Evolutionary conservation across 2,113 vertebrate species (phyloP).

Genomic region (Salvelinus sp.): DNA sequence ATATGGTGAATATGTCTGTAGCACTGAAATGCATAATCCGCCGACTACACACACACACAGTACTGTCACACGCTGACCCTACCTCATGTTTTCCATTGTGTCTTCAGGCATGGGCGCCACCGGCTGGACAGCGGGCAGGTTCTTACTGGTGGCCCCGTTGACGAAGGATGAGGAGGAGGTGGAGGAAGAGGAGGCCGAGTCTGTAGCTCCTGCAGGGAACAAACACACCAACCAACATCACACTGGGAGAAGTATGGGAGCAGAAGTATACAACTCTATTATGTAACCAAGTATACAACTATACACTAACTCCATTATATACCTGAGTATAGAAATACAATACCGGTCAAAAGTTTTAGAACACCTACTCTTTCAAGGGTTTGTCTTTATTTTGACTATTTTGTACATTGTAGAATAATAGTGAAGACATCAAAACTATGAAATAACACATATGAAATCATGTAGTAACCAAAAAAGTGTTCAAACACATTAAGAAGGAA

Average conservation of each 20-base stretch:
- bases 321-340: too few species aligned
- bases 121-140: slow-evolving; percentile 93
- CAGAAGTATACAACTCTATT: too few species aligned
- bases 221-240: background rate
- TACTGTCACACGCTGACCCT: background rate
- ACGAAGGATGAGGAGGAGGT: slow-evolving; percentile 94
- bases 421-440: too few species aligned
- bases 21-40: background rate
- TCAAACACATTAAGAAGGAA: too few species aligned
- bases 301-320: too few species aligned
- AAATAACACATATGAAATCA: too few species aligned
- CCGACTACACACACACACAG: background rate
- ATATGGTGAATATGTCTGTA: background rate
- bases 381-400: too few species aligned
- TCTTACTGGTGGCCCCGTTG: slow-evolving; percentile 96
- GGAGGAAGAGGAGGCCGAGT: slow-evolving; percentile 84
- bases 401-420: too few species aligned
- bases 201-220: slow-evolving; percentile 82
- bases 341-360: too few species aligned
- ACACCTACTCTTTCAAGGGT: too few species aligned
- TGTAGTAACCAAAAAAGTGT: too few species aligned
- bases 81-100: slow-evolving; percentile 96
- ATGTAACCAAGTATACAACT: too few species aligned
- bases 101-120: slow-evolving; percentile 97
- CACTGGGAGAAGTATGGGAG: background rate